Evolutionary conservation across 35 echinoderm and acorn worm species (phyloP).

Genomic region (Ophioderma brevispina): DNA sequence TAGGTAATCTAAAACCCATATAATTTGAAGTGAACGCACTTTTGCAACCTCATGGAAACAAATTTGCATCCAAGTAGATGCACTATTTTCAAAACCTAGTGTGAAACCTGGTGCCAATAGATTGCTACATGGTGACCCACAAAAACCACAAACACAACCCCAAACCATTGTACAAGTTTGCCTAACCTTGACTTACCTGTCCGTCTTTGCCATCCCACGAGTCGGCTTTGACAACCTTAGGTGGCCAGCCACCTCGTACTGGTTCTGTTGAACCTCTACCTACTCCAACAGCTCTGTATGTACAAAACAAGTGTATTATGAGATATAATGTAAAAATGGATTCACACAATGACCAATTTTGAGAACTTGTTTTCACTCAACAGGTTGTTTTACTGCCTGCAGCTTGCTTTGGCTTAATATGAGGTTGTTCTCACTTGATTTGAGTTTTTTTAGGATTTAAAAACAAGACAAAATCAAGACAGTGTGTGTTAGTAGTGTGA

Average conservation of each 20-base stretch:
- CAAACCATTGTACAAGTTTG: no score
- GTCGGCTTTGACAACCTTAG: slow-evolving; percentile 51
- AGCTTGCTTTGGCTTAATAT: background rate
- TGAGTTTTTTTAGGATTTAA: no score
- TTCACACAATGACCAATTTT: background rate
- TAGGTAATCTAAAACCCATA: no score
- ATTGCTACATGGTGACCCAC: background rate
- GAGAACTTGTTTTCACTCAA: background rate
- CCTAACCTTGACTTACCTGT: slow-evolving; percentile 48
- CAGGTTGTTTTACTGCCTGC: background rate
- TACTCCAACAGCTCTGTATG: slow-evolving; percentile 60
- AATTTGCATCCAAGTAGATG: background rate
- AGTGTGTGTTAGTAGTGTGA: no score
- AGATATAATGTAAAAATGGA: background rate
- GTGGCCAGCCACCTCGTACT: slow-evolving; percentile 44
- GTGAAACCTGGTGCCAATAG: background rate
- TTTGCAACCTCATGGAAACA: background rate
- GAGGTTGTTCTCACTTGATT: no score
- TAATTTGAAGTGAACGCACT: no score
- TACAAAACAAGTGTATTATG: background rate
- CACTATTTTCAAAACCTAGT: background rate
- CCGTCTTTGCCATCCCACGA: slow-evolving; percentile 98
- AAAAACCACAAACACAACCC: background rate
- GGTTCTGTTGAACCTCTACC: slow-evolving; percentile 80
- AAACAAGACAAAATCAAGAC: no score